Percentiles rank a stretch among this genome's conserved stretches.
Conservation (phyloP, 2,888 invertebrate genomes). For the Busseola fusca region DNA sequence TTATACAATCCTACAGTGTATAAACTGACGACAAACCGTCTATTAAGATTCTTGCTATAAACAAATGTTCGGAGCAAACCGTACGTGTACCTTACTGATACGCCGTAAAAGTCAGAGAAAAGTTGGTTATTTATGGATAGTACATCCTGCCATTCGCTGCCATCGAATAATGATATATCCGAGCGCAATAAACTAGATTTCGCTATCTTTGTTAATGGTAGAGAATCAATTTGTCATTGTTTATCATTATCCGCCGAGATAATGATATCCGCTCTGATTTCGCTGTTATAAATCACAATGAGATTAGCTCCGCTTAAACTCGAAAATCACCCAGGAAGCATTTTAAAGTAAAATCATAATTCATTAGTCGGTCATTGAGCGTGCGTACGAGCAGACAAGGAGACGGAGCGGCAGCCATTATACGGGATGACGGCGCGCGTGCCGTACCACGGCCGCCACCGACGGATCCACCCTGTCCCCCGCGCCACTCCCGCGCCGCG, state of each 20-base stretch:
- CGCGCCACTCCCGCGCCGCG: constrained; percentile 55
- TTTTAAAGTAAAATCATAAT: constrained; percentile 81
- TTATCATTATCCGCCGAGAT: constrained; percentile 61
- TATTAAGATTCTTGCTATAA: constrained; percentile 19
- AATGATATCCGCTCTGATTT: constrained; percentile 62
- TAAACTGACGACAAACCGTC: constrained; percentile 17
- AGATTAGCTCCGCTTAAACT: constrained; percentile 72
- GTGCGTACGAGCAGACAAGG: constrained; percentile 68
- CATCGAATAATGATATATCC: constrained; percentile 50
- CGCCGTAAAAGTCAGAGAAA: constrained; percentile 8
- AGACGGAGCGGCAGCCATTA: constrained; percentile 82
- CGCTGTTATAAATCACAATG: constrained; percentile 67
- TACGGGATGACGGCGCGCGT: constrained; percentile 87
- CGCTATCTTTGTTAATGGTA: constrained; percentile 59
- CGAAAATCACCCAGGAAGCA: constrained; percentile 81
- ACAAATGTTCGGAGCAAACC: constrained; percentile 1
- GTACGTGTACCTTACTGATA: background rate
- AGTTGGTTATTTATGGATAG: constrained; percentile 29
- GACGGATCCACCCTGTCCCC: constrained; percentile 64
- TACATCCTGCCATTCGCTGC: constrained; percentile 31
- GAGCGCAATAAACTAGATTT: constrained; percentile 55
- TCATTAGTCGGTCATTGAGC: constrained; percentile 85
- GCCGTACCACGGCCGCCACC: constrained; percentile 73
- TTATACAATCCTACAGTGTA: constrained; percentile 11
- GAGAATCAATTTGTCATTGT: constrained; percentile 65